phyloP scores from a whole-genome alignment of 2,113 vertebrate species.

The Boulengerochromis microlepis region DNA sequence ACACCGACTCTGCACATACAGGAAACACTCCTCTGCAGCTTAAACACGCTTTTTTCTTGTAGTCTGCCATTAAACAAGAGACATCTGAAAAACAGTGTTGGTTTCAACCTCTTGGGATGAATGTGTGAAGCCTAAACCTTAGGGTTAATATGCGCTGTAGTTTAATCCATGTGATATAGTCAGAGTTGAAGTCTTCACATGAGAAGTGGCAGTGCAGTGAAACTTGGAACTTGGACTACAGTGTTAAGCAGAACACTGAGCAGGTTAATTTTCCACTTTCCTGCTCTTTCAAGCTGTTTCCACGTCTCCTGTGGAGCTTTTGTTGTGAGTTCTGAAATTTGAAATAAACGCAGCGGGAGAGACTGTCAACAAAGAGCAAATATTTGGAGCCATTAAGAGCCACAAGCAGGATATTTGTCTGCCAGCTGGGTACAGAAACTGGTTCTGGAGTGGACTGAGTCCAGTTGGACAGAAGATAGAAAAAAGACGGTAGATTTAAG shows the following conservation, averaged over 20 bases:
- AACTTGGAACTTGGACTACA: accelerated
- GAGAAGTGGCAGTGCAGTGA: accelerated
- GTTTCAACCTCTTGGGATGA: background rate
- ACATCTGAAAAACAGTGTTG: background rate
- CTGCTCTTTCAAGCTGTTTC: background rate
- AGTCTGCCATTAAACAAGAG: background rate
- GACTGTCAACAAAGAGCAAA: background rate
- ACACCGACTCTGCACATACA: background rate
- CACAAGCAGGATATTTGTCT: background rate
- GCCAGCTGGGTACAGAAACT: background rate
- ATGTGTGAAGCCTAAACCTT: background rate
- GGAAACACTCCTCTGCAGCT: background rate
- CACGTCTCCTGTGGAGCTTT: background rate
- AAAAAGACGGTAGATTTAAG: background rate
- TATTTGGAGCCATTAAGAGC: background rate
- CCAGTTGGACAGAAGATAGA: background rate
- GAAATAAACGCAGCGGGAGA: background rate
- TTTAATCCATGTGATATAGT: background rate
- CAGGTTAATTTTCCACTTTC: background rate
- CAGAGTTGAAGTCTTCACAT: background rate
- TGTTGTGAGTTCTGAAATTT: background rate
- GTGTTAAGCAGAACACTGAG: accelerated
- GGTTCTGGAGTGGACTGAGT: background rate
- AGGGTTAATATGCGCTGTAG: accelerated
- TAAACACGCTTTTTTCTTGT: accelerated